Conservation (phyloP, 1,140 invertebrate species). For the fruit fly (Drosophila melanogaster) region DNA sequence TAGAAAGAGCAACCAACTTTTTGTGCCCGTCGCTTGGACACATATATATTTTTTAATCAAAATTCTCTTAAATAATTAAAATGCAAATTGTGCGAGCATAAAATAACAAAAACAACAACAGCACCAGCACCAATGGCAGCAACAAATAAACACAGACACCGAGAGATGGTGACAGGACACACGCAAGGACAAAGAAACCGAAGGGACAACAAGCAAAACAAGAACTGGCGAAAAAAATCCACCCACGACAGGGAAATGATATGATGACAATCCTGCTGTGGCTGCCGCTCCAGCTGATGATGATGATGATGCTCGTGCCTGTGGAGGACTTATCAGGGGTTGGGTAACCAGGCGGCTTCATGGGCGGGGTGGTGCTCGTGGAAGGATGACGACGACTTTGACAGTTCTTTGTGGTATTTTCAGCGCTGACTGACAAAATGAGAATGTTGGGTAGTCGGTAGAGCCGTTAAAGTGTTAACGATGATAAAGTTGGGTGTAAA, state of each 20-base stretch:
- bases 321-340: conserved; percentile 7
- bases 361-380: conserved; percentile 10
- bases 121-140: conserved; percentile 35
- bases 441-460: neutral
- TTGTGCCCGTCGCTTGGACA: conserved; percentile 3
- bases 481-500: conserved; percentile 55
- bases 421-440: conserved; percentile 38
- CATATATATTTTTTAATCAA: conserved; percentile 77
- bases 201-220: conserved; percentile 48
- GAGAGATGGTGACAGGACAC: conserved; percentile 51
- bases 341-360: conserved; percentile 1
- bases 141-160: conserved; percentile 51
- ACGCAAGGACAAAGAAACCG: conserved; percentile 48
- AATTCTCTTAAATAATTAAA: conserved; percentile 84
- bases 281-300: conserved; percentile 23
- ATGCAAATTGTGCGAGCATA: conserved; percentile 81
- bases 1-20: conserved; percentile 37
- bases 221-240: conserved; percentile 38
- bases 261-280: conserved; percentile 48
- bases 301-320: conserved; percentile 33
- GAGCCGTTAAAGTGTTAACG: conserved; percentile 67
- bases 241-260: conserved; percentile 50
- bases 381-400: conserved; percentile 64
- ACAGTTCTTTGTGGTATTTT: conserved; percentile 78
- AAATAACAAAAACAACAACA: conserved; percentile 72